Conservation (phyloP, 2,888 invertebrate genomes). For the Trichogramma dendrolimi region DNA sequence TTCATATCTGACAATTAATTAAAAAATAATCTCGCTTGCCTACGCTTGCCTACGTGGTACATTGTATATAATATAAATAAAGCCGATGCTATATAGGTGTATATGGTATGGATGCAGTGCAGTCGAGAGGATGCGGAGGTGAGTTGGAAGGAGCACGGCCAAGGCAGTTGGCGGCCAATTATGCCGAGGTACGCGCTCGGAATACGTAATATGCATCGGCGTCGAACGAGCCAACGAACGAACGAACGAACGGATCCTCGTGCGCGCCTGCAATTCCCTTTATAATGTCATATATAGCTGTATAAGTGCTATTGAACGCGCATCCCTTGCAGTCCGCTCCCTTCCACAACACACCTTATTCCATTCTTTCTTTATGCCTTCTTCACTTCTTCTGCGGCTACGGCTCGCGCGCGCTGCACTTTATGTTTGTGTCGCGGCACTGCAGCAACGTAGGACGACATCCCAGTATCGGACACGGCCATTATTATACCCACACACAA, state of each 20-base stretch:
- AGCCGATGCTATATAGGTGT: no score
- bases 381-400: background rate
- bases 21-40: constrained; percentile 48
- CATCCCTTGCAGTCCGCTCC: no score
- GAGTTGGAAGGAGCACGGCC: constrained; percentile 38
- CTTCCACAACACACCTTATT: no score
- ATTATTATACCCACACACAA: no score
- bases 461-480: no score
- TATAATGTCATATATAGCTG: no score
- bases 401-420: no score
- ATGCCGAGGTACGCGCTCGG: constrained; percentile 48
- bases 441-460: no score
- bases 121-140: background rate
- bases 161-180: constrained; percentile 51
- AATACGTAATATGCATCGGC: constrained; percentile 48
- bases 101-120: constrained; percentile 8
- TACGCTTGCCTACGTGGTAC: constrained; percentile 39
- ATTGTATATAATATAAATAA: no score
- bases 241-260: background rate
- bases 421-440: no score
- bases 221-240: background rate
- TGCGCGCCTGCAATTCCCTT: no score
- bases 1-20: constrained; percentile 49
- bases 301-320: no score
- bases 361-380: constrained; percentile 1